Base-by-base conservation (phyloP, 35 echinoderm and acorn worm species). In the Lytechinus pictus region DNA sequence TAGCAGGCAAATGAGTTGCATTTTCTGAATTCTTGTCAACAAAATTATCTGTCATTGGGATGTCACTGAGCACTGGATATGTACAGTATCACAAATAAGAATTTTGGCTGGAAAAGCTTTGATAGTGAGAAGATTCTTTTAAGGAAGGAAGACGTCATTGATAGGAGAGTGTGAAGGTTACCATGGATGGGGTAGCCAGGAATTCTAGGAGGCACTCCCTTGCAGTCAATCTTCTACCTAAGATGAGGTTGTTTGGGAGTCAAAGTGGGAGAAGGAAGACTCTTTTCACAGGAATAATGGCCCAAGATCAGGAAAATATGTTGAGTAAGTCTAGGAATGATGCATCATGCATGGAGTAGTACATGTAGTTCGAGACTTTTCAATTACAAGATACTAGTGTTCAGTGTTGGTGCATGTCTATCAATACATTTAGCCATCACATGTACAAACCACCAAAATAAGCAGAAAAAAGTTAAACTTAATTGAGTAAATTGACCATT, bases 1-100 rank as follows among this genome's bases (percentile, higher is more conserved):
- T 93, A 55, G 92, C 92, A 93, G 54, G 54, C 92, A 57, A 93
- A 57, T n/a, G 92, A 54, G 10, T 93, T 93, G 92, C 54, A 93
- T 93, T 55, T 57, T 57, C 92, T 4, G 55, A 93, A 93, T 93
- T 93, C 92, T 57, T 16, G 54, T 57, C 52, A 57, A 57, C 92
- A 93, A 90, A 90, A 44, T 90, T 90, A 6, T 54, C 28, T 90
- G 52, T 90, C 88, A 79, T 79, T 90, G 88, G 88, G 52, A 90
- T 90, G 28, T 90, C 28, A 90, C 10, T 90, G n/a, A n/a, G n/a
- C 88, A 44, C n/a, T 90, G 10, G 88, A 54, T 52, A 58, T 58
- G 56, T 58, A 13, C 9, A 5, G 66, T 79, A 24, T 79, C 66
- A 24, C 66, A 79, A 79, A 44, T 79, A 24, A 79, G 21, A 79